phyloP scores from a whole-genome alignment of 2,113 vertebrate species.

The Indri indri region DNA sequence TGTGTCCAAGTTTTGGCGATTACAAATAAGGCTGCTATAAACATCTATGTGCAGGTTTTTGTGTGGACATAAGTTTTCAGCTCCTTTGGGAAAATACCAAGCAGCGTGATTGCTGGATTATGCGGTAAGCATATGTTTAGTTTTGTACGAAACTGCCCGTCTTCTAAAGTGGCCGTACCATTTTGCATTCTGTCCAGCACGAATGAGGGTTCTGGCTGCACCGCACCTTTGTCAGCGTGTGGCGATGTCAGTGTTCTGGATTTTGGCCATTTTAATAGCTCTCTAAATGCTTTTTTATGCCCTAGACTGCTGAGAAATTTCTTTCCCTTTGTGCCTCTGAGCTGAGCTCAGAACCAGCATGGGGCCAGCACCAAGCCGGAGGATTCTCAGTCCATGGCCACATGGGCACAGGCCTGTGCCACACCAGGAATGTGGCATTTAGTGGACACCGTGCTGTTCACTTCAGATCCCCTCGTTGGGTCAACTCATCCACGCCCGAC shows the following conservation, averaged over 20 bases:
- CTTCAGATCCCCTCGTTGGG: not conserved
- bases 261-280: not conserved
- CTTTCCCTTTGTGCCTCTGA: not conserved
- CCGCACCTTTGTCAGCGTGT: no score
- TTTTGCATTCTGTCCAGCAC: not conserved
- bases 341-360: not conserved
- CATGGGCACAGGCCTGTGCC: not conserved
- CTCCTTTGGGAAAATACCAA: not conserved
- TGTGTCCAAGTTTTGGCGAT: not conserved
- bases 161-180: not conserved
- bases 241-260: not conserved
- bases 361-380: not conserved
- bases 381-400: not conserved
- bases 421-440: not conserved
- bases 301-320: not conserved
- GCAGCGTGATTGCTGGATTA: not conserved
- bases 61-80: not conserved
- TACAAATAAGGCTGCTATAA: not conserved
- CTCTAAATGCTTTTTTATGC: not conserved
- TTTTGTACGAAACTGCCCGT: not conserved
- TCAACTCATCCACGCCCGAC: accelerated
- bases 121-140: not conserved
- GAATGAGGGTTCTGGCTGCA: not conserved
- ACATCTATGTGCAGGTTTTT: not conserved
- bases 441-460: not conserved